phyloP scores from a whole-genome alignment of 2,113 vertebrate genomes.

The Loxodonta africana region DNA sequence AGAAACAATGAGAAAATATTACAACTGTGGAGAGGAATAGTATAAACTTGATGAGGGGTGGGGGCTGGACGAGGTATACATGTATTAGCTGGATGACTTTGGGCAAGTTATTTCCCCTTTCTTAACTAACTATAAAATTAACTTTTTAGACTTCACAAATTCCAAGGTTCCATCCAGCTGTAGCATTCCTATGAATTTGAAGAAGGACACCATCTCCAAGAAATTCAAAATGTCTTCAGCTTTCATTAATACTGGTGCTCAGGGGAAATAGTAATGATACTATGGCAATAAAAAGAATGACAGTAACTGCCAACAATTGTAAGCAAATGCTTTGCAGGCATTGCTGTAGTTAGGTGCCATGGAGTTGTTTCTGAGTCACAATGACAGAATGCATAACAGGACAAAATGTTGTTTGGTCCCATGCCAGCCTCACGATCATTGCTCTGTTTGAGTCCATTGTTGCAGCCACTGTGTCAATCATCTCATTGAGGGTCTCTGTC shows the following conservation, averaged over 20 bases:
- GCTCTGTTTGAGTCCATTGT: background rate
- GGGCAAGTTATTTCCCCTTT: background rate
- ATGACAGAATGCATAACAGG: background rate
- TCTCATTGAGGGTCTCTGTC: background rate
- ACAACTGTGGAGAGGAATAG: background rate
- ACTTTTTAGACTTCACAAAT: background rate
- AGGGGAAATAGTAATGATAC: background rate
- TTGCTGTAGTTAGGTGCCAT: background rate
- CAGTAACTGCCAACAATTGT: background rate
- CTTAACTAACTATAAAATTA: background rate
- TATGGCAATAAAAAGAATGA: background rate
- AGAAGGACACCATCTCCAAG: background rate
- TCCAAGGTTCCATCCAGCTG: background rate
- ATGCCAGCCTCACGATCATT: background rate
- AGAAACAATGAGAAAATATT: background rate
- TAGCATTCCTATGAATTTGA: background rate
- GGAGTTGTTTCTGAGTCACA: background rate
- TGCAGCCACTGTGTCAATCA: background rate
- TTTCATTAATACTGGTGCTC: background rate
- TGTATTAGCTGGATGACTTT: background rate
- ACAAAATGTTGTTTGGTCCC: background rate
- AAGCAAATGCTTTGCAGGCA: background rate
- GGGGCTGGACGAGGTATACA: background rate
- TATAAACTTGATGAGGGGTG: background rate
- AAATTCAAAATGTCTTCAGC: background rate